These are phyloP conservation scores for Leptopilina syphax DNA, from an alignment of 2,888 invertebrate species.

Conservation along the genomic window DNA sequence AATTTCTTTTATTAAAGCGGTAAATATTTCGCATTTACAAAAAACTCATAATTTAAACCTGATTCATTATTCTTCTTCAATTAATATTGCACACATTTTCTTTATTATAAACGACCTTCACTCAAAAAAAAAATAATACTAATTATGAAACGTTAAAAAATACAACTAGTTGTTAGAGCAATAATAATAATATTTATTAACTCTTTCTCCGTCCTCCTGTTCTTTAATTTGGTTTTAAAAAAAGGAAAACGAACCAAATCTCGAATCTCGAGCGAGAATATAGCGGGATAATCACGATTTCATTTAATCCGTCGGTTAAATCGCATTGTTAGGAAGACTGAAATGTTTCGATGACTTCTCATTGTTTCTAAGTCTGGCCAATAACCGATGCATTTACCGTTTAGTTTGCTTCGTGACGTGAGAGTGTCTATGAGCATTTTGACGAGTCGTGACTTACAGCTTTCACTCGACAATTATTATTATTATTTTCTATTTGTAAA, in stretches of 20 bases:
- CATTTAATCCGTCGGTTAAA: conserved; percentile 31
- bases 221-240: background rate
- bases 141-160: too few species aligned
- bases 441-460: conserved; percentile 37
- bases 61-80: too few species aligned
- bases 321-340: conserved; percentile 37
- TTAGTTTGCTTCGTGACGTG: conserved; percentile 23
- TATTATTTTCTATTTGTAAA: conserved; percentile 21
- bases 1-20: too few species aligned
- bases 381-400: conserved; percentile 41
- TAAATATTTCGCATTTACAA: too few species aligned
- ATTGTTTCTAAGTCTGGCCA: conserved; percentile 28
- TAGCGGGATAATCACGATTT: conserved; percentile 38
- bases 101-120: too few species aligned
- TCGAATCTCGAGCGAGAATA: background rate
- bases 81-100: too few species aligned
- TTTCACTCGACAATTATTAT: conserved; percentile 36
- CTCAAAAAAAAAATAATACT: too few species aligned
- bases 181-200: background rate
- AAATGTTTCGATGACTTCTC: conserved; percentile 37
- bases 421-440: conserved; percentile 36
- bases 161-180: too few species aligned
- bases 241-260: background rate
- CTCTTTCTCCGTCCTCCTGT: background rate
- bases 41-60: too few species aligned